A percentile compares a stretch with the other conserved stretches of the same genome.
These are phyloP conservation scores for Anthopleura sola DNA, from an alignment of 64 coral and sea anemone species.

Conservation along the genomic window DNA sequence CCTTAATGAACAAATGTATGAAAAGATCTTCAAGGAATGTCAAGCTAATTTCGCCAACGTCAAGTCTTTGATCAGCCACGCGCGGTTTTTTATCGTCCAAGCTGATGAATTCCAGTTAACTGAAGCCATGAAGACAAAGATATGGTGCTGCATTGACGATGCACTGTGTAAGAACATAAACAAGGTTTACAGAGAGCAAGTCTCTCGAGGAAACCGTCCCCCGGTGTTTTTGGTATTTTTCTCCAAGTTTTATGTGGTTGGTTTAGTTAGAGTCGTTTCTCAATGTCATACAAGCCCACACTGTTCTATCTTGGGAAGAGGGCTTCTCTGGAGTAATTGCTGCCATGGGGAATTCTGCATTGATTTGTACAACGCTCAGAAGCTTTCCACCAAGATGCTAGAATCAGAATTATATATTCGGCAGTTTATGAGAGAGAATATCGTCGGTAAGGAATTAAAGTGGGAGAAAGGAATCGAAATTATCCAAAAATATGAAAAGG, in stretches of 20 bases:
- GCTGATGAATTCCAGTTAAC: background rate
- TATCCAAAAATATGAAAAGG: background rate
- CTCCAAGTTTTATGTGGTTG: background rate
- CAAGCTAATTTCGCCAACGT: background rate
- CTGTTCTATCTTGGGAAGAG: background rate
- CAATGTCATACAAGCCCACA: background rate
- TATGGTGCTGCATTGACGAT: background rate
- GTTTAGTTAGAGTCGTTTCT: background rate
- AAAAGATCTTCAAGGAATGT: background rate
- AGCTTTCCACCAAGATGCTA: background rate
- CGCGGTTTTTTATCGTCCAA: background rate
- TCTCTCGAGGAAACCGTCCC: background rate
- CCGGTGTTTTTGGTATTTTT: background rate
- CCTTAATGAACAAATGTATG: background rate
- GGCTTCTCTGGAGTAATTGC: background rate
- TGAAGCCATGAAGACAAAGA: constrained; percentile 10
- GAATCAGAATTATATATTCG: background rate
- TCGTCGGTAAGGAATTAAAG: background rate
- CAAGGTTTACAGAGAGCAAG: background rate
- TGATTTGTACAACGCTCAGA: background rate
- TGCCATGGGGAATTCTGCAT: background rate
- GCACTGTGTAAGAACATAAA: background rate
- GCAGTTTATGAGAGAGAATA: background rate
- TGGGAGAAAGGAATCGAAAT: background rate
- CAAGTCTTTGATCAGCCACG: background rate